Evolutionary conservation across 2,113 vertebrate genomes (phyloP).

Genomic region (Vanacampus margaritifer): DNA sequence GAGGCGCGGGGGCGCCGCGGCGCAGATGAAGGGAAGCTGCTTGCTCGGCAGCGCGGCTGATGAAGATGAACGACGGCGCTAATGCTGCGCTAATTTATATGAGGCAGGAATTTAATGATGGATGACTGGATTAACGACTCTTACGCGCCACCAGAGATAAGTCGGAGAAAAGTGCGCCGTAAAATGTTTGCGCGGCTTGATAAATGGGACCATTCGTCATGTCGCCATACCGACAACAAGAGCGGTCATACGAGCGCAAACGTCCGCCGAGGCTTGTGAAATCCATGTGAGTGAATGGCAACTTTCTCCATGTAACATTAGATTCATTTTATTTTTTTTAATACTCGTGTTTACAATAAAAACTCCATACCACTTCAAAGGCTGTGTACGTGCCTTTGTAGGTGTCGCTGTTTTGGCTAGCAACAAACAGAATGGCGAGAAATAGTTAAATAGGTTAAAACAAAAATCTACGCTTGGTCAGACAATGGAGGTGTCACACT

Average conservation of each 20-base stretch:
- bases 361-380: not conserved
- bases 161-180: slow-evolving; percentile 42
- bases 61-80: slow-evolving; percentile 70
- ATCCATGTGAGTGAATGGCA: not conserved
- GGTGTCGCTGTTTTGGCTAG: not conserved
- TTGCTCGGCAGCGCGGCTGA: slow-evolving; percentile 63
- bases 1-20: not conserved
- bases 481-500: no score
- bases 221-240: slow-evolving; percentile 16
- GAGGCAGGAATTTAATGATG: slow-evolving; percentile 58
- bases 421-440: not conserved
- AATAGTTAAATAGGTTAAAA: no score
- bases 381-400: not conserved
- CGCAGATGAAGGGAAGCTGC: slow-evolving; percentile 49
- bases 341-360: not conserved
- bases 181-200: slow-evolving; percentile 35
- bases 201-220: slow-evolving; percentile 51
- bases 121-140: slow-evolving; percentile 51
- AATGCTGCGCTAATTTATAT: slow-evolving; percentile 68
- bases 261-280: not conserved
- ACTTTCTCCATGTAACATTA: not conserved
- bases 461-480: no score
- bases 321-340: not conserved
- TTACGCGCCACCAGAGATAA: slow-evolving; percentile 46
- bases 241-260: not conserved